Base-by-base conservation (phyloP, 1,140 invertebrate species). In the Aphis gossypii region DNA sequence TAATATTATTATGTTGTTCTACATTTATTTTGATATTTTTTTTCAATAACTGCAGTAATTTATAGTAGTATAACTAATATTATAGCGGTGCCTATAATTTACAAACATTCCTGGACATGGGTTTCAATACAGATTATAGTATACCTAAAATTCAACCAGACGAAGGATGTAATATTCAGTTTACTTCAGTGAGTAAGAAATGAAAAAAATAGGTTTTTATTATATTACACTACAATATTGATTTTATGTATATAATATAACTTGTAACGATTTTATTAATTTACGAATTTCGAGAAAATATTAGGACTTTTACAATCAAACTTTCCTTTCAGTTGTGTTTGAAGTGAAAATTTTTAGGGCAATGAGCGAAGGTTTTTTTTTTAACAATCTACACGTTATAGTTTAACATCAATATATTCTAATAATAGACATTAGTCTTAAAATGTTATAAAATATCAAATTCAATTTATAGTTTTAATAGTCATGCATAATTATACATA, bases 111-210 rank as follows among this genome's bases (percentile, higher is more conserved):
- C 95, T 96, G 30, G 94, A 95, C 41, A 92, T 95, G 83, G 94
- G 95, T 51, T 95, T 95, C 35, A 84, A 94, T 21, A 91, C 94
- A 46, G 92, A 94, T 18, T 93, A 95, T 7, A 94, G 94, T 56
- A 94, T 95, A 56, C 95, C 96, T 48, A 93, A 95, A 92, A 95
- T 98, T 9, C 96, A 96, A 89, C 96, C 97, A 21, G 96, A 97
- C 94, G 96, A 97, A 46, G 96, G 97, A 2, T 97, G 96, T 93
- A 97, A 97, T 94, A 97, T 99, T 94, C 98, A 98, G 95, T 98
- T 99, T 94, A 99, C 98, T 1, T 99, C 98, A 2, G 97, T 98
- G 94, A 96, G 96, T 96, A 94, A 88, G 23, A 44, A 82, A 44
- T 38, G 38, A 0, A 20, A 21, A 6, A 30, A 38, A 23, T 68